A percentile compares a stretch with the other conserved stretches of the same genome.
Conservation (phyloP, 2,797 vertebrate genomes). For the Gadopsis bispinosus region DNA sequence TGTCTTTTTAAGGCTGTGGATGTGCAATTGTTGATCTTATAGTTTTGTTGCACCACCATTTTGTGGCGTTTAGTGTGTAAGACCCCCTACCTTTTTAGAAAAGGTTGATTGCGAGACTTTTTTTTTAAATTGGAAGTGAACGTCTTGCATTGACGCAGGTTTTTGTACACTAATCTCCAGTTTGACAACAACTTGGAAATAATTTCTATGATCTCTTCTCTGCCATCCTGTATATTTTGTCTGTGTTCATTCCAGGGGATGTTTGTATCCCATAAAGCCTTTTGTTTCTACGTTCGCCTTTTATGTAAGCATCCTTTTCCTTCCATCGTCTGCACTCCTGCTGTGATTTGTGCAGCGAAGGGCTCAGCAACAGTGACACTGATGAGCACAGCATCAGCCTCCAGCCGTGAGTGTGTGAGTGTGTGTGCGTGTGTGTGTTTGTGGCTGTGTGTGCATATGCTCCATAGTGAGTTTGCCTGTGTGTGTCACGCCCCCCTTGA, state of each 20-base stretch:
- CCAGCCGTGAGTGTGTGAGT: slow-evolving; percentile 48
- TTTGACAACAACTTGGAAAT: slow-evolving; percentile 6
- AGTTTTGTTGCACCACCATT: slow-evolving; percentile 42
- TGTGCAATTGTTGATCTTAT: slow-evolving; percentile 25
- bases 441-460: slow-evolving; percentile 46
- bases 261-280: slow-evolving; percentile 58
- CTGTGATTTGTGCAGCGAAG: slow-evolving; percentile 69
- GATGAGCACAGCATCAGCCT: slow-evolving; percentile 74
- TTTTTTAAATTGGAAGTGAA: slow-evolving; percentile 25
- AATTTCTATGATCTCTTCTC: slow-evolving; percentile 5
- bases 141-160: slow-evolving; percentile 3
- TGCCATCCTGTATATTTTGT: slow-evolving; percentile 37
- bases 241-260: slow-evolving; percentile 45
- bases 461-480: slow-evolving; percentile 50
- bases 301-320: slow-evolving; percentile 66
- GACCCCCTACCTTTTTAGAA: background rate
- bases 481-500: slow-evolving; percentile 68
- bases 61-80: slow-evolving; percentile 36
- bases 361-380: slow-evolving; percentile 70
- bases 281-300: slow-evolving; percentile 57
- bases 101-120: slow-evolving; percentile 19
- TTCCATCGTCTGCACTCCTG: slow-evolving; percentile 57
- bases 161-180: slow-evolving; percentile 30
- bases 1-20: slow-evolving; percentile 43
- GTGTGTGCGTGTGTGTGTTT: slow-evolving; percentile 32